Base-by-base conservation (phyloP, 2,113 vertebrate species). In the Picathartes gymnocephalus region DNA sequence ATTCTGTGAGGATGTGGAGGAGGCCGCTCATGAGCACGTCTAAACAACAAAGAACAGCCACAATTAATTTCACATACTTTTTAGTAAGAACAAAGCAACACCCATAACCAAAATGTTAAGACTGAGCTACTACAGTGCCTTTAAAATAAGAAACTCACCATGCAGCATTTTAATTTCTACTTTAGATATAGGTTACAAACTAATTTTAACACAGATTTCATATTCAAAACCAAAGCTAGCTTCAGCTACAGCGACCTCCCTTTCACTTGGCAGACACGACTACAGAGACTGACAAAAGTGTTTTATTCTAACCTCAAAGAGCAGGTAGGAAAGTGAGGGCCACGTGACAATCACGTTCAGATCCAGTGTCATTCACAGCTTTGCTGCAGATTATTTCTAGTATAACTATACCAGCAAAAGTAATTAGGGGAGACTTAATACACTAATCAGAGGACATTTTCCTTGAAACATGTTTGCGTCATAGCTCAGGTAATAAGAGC, bases 1-100 rank as follows among this genome's bases (percentile, higher is more conserved):
- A 99, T 99, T 97, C 99, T 98, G 96, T 99, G 99, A 39, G 99
- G 99, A 95, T 99, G 99, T 1, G 99, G 99, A 39, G 99, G 99
- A 40, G 99, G 99, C 42, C 99, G 98, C 96, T 99, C 99, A 57
- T 99, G 99, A 96, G 99, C 99, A 95, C 99, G 98, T 90, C 99
- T 99, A 92, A 96, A 96, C 84, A 95, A 96, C 42, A 94, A 74
- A 96, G 44, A 57, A 70, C 39, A 83, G 79, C 61, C 96, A 83
- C 66, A 91, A 85, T 88, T 95, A 86, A 92, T 90, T 94, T 87
- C 81, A 92, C 47, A 69, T 88, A 82, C 37, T 92, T 94, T 57
- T 88, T 64, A 79, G 72, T 14, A 90, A 37, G 54, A 62, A 88
- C 81, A 91, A 58, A 91, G 28, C 39, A 90, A 83, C 18, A 70